phyloP scores from a whole-genome alignment of 2,797 vertebrate genomes.

The Myripristis murdjan region DNA sequence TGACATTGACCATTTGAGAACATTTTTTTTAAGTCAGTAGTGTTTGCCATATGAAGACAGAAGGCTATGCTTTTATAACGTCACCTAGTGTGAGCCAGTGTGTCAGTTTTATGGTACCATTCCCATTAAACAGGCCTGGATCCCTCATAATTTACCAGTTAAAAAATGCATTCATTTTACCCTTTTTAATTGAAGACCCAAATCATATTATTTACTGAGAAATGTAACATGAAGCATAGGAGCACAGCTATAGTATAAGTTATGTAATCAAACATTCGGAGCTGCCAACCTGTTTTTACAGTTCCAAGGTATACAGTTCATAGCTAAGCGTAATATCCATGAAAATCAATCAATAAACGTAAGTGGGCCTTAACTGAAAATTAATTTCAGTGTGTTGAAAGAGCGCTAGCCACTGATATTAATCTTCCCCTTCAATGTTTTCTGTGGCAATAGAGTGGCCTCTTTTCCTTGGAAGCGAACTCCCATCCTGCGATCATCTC shows the following conservation, averaged over 20 bases:
- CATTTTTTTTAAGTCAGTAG: no score
- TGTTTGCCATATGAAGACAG: conserved; percentile 27
- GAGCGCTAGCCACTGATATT: conserved; percentile 20
- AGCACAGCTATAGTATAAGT: conserved; percentile 17
- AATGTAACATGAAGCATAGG: conserved; percentile 31
- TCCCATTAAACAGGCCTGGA: conserved; percentile 24
- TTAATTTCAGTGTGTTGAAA: conserved; percentile 27
- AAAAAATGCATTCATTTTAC: conserved; percentile 27
- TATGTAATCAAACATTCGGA: conserved; percentile 10
- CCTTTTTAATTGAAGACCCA: conserved; percentile 7
- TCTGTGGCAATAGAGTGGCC: conserved; percentile 35
- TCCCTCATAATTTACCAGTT: conserved; percentile 29
- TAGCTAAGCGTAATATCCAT: conserved; percentile 22
- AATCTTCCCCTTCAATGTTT: conserved; percentile 36
- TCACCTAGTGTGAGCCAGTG: no score
- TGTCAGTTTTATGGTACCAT: not conserved
- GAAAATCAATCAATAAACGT: conserved; percentile 45
- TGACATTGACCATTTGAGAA: no score
- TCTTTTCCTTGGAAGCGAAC: conserved; percentile 4
- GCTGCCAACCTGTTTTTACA: conserved; percentile 31
- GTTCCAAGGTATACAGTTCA: conserved; percentile 1
- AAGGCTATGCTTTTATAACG: no score
- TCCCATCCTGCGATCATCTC: conserved; percentile 29
- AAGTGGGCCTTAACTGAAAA: conserved; percentile 12
- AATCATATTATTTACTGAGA: conserved; percentile 2